A percentile compares a stretch with the other conserved stretches of the same genome.
phyloP scores from a whole-genome alignment of 1,140 invertebrate genomes.

The Grapholita molesta region DNA sequence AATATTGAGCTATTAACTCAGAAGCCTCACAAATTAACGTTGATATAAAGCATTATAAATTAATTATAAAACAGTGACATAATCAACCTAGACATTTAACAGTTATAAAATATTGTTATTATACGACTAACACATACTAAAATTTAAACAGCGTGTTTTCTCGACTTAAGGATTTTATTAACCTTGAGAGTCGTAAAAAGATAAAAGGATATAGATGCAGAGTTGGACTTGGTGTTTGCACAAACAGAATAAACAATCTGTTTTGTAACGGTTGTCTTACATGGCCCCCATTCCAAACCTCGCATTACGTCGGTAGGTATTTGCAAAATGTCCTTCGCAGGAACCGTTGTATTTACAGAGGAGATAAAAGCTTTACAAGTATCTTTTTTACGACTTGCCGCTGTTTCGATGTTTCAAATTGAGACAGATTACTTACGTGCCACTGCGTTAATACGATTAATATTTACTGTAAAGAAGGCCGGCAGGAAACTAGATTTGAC shows the following conservation, averaged over 20 bases:
- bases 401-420: neutral
- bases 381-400: neutral
- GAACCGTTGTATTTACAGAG: conserved; percentile 26
- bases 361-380: neutral
- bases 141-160: neutral
- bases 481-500: too few relatives aligned
- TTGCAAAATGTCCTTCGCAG: conserved; percentile 28
- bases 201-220: conserved; percentile 6
- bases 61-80: too few relatives aligned
- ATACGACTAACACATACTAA: neutral
- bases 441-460: too few relatives aligned
- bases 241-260: conserved; percentile 26
- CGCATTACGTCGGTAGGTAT: conserved; percentile 3
- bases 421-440: neutral
- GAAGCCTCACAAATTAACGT: neutral
- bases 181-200: conserved; percentile 3
- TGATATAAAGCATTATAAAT: neutral
- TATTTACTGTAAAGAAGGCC: too few relatives aligned
- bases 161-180: neutral
- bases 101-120: too few relatives aligned
- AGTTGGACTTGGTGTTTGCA: conserved; percentile 17
- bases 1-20: neutral
- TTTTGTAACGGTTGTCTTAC: conserved; percentile 30
- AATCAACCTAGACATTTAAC: neutral
- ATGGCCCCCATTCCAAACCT: conserved; percentile 28